Evolutionary conservation across 2,888 invertebrate genomes (phyloP).

Genomic region (Agrochola macilenta): DNA sequence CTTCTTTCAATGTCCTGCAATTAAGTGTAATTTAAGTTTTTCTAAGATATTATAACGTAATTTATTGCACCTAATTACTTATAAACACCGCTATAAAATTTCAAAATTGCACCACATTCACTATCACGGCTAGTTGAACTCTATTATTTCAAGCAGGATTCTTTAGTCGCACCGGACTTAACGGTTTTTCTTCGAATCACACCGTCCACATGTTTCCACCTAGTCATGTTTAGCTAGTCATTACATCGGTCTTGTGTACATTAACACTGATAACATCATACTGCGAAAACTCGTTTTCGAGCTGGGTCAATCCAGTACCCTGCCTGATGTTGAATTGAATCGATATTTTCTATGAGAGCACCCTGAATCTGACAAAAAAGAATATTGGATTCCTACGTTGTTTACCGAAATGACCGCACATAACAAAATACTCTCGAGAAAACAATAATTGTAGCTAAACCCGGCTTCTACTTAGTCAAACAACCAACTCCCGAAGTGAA

Average conservation of each 20-base stretch:
- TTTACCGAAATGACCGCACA: not conserved
- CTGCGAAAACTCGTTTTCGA: slow-evolving; percentile 25
- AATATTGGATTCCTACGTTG: not conserved
- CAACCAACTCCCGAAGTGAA: slow-evolving; percentile 44
- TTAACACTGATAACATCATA: slow-evolving; percentile 36
- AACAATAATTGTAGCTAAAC: slow-evolving; percentile 50
- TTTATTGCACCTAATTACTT: slow-evolving; percentile 57
- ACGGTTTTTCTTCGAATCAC: slow-evolving; percentile 41
- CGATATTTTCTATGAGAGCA: slow-evolving; percentile 1
- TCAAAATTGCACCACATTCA: slow-evolving; percentile 37
- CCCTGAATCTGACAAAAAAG: not conserved
- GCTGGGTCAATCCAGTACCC: not conserved
- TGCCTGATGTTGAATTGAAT: not conserved
- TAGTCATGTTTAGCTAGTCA: slow-evolving; percentile 42
- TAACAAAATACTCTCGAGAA: slow-evolving; percentile 32
- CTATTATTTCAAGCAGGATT: slow-evolving; percentile 51
- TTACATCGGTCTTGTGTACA: slow-evolving; percentile 38
- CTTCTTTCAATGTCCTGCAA: slow-evolving; percentile 49
- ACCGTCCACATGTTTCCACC: slow-evolving; percentile 21
- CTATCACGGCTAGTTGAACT: slow-evolving; percentile 39
- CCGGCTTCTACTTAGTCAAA: slow-evolving; percentile 46
- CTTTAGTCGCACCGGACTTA: slow-evolving; percentile 26
- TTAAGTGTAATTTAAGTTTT: slow-evolving; percentile 61
- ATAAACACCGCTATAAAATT: slow-evolving; percentile 42
- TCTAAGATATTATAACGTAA: slow-evolving; percentile 48